These are phyloP conservation scores for Spicauda simplicius DNA, from an alignment of 2,888 invertebrate species.

Conservation along the genomic window DNA sequence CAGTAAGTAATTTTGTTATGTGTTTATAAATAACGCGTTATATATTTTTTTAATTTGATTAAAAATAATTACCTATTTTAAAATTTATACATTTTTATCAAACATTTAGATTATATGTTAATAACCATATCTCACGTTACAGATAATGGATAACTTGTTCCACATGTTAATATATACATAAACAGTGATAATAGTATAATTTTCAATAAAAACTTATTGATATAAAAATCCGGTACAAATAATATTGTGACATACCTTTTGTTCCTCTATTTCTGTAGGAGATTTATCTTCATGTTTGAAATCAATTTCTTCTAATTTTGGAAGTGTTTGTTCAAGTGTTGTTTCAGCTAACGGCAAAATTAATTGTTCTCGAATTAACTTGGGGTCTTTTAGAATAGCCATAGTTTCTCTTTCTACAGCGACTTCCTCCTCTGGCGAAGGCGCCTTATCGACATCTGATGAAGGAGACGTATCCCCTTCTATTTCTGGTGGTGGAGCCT, in stretches of 20 bases:
- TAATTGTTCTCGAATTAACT: not conserved
- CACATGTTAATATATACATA: no score
- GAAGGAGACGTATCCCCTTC: not conserved
- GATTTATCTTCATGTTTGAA: not conserved
- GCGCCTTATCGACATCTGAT: not conserved
- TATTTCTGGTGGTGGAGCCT: no score
- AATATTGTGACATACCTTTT: not conserved
- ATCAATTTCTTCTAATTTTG: not conserved
- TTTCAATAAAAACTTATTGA: no score
- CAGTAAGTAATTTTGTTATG: no score
- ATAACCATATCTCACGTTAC: no score
- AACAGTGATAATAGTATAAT: no score
- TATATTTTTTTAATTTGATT: no score
- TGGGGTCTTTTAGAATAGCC: not conserved
- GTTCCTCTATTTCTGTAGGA: not conserved
- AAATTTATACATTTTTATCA: no score
- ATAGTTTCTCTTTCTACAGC: not conserved
- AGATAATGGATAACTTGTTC: no score
- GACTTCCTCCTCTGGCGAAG: not conserved
- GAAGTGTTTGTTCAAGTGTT: not conserved
- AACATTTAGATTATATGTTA: no score
- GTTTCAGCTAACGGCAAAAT: conserved; percentile 6
- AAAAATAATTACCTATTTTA: no score
- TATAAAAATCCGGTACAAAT: not conserved
- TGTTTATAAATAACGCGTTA: no score